These are phyloP conservation scores for Lacerta viridis DNA, from an alignment of 2,797 vertebrate species.

Conservation along the genomic window DNA sequence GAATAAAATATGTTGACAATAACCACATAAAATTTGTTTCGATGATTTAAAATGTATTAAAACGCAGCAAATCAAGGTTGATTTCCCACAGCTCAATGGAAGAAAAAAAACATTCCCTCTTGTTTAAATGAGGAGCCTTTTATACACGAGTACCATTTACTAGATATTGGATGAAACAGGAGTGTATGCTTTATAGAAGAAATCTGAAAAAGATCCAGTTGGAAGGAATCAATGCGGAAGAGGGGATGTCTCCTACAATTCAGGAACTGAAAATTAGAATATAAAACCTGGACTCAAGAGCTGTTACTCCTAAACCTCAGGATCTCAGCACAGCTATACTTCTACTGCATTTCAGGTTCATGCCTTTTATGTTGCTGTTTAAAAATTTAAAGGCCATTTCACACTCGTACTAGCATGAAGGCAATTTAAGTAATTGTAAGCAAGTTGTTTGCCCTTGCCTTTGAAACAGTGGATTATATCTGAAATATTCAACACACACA, in stretches of 20 bases:
- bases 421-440: not conserved
- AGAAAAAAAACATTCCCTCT: not conserved
- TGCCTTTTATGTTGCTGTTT: not conserved
- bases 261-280: not conserved
- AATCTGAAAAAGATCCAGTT: not conserved
- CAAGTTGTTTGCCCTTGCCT: not conserved
- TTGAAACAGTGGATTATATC: constrained; percentile 3
- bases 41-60: not conserved
- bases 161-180: not conserved
- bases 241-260: not conserved
- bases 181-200: not conserved
- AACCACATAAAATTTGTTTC: not conserved
- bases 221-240: not conserved
- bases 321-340: not conserved
- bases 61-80: not conserved
- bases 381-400: not conserved
- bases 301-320: not conserved
- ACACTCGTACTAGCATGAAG: not conserved
- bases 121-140: not conserved
- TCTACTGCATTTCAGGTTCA: not conserved
- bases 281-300: too few relatives aligned
- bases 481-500: not conserved
- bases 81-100: not conserved
- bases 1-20: not conserved
- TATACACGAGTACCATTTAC: not conserved